Evolutionary conservation across 2,888 invertebrate genomes (phyloP).

Genomic region (Fragum fragum): DNA sequence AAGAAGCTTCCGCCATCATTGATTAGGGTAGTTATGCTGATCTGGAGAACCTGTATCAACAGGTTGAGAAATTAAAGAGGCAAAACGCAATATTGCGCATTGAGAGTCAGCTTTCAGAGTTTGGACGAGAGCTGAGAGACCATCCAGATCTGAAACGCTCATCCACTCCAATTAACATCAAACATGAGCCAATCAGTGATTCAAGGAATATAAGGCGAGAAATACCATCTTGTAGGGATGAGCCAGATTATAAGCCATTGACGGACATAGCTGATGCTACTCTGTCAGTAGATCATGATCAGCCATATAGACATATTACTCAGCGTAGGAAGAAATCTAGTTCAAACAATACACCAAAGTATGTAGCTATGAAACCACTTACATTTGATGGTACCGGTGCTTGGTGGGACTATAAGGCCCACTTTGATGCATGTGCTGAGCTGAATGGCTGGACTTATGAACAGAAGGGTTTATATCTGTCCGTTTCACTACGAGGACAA

Average conservation of each 20-base stretch:
- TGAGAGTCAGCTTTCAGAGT: too few species aligned
- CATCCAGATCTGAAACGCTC: neutral
- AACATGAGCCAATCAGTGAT: neutral
- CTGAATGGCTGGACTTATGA: constrained; percentile 17
- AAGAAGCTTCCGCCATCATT: too few species aligned
- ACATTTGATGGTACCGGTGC: constrained; percentile 28
- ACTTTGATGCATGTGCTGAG: constrained; percentile 33
- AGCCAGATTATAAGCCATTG: neutral
- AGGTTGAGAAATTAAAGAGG: too few species aligned
- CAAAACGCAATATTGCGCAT: too few species aligned
- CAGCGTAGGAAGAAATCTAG: neutral
- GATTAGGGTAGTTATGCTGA: too few species aligned
- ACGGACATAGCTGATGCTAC: neutral
- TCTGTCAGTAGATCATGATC: neutral
- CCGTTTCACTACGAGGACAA: constrained; percentile 26
- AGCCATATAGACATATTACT: neutral
- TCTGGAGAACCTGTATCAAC: too few species aligned
- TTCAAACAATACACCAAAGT: neutral
- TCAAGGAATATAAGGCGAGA: neutral
- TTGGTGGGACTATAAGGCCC: constrained; percentile 29
- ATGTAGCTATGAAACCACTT: constrained; percentile 2
- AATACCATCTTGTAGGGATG: neutral
- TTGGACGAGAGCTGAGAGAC: too few species aligned
- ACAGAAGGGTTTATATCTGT: constrained; percentile 21
- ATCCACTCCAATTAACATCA: neutral